Conservation (phyloP, 2,888 invertebrate genomes). For the Dasysyrphus albostriatus region DNA sequence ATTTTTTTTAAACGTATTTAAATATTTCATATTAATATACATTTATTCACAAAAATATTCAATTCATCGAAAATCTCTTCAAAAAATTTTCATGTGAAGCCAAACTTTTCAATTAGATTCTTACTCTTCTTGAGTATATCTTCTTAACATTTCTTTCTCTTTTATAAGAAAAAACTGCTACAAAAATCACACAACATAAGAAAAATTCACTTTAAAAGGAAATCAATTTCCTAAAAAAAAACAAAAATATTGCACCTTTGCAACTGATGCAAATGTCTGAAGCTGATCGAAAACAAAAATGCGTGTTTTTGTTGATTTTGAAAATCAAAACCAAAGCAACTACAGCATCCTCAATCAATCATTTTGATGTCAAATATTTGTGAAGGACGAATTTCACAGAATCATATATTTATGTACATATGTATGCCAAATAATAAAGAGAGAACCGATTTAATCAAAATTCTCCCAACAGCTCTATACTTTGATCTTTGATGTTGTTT, state of each 20-base stretch:
- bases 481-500: slow-evolving; percentile 12
- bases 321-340: slow-evolving; percentile 41
- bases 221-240: slow-evolving; percentile 27
- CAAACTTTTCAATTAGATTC: not conserved
- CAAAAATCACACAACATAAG: not conserved
- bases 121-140: not conserved
- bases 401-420: not conserved
- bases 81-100: not conserved
- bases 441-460: slow-evolving; percentile 36
- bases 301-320: slow-evolving; percentile 29
- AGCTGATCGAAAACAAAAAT: slow-evolving; percentile 6
- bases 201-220: slow-evolving; percentile 10
- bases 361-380: slow-evolving; percentile 49
- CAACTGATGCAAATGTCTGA: not conserved
- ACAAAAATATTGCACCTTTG: not conserved
- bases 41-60: not conserved
- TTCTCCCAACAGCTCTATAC: not conserved
- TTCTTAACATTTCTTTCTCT: not conserved
- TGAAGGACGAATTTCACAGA: slow-evolving; percentile 30
- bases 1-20: too few relatives aligned
- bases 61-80: not conserved
- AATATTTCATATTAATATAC: too few relatives aligned
- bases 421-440: not conserved
- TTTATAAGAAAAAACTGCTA: not conserved
- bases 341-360: slow-evolving; percentile 53